Conservation (phyloP, 1,140 invertebrate species). For the Choristoneura fumiferana region DNA sequence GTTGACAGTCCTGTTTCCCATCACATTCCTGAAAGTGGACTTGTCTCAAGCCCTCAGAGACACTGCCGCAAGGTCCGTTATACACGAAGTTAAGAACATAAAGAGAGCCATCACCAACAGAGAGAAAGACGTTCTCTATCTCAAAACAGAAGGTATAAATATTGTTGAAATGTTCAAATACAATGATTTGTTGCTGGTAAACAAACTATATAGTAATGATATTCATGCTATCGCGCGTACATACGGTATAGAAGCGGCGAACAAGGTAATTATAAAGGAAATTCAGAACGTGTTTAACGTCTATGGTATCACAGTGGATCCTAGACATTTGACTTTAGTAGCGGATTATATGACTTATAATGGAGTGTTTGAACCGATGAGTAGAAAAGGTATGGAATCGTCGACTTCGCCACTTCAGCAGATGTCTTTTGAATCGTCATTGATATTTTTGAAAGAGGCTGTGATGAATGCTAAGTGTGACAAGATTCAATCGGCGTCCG, state of each 20-base stretch:
- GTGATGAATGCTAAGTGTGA: conserved; percentile 86
- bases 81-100: conserved; percentile 90
- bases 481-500: conserved; percentile 90
- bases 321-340: conserved; percentile 94
- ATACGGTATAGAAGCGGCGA: conserved; percentile 98
- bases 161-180: conserved; percentile 93
- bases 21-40: conserved; percentile 85
- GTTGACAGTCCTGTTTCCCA: conserved; percentile 80
- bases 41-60: conserved; percentile 88
- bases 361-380: conserved; percentile 94
- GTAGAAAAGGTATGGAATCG: conserved; percentile 91
- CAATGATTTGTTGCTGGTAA: conserved; percentile 89
- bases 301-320: conserved; percentile 97
- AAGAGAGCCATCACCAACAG: conserved; percentile 89
- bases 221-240: conserved; percentile 93
- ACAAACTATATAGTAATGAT: conserved; percentile 95
- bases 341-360: conserved; percentile 99
- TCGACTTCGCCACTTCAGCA: conserved; percentile 96
- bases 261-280: conserved; percentile 93
- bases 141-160: conserved; percentile 98
- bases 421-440: conserved; percentile 98
- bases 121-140: conserved; percentile 80
- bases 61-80: conserved; percentile 85
- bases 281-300: conserved; percentile 95
- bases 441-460: conserved; percentile 92